phyloP scores from a whole-genome alignment of 1,140 invertebrate species.

The Trachymyrmex septentrionalis region DNA sequence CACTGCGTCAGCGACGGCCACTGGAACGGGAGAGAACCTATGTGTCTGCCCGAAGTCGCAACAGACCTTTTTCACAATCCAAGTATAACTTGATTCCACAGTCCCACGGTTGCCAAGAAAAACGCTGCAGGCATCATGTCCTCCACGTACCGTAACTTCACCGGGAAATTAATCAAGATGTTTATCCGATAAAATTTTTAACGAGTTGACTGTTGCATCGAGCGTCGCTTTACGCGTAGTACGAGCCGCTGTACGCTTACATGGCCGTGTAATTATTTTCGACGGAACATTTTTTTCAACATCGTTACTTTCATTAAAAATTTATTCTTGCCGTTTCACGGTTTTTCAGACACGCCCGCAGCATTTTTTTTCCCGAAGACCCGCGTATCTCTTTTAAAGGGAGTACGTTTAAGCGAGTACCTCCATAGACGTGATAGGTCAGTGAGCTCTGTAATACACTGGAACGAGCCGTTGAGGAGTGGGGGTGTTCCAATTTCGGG shows the following conservation, averaged over 20 bases:
- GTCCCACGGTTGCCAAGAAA: background rate
- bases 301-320: background rate
- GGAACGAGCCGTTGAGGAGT: too few species aligned
- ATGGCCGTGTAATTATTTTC: slow-evolving; percentile 3
- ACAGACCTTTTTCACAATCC: slow-evolving; percentile 74
- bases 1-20: slow-evolving; percentile 85
- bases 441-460: too few species aligned
- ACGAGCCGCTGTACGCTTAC: background rate
- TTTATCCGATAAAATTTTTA: slow-evolving; percentile 53
- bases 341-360: background rate
- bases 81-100: slow-evolving; percentile 61
- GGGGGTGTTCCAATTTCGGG: too few species aligned
- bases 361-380: slow-evolving; percentile 17
- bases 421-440: background rate
- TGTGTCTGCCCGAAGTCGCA: slow-evolving; percentile 81
- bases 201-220: slow-evolving; percentile 12
- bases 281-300: background rate
- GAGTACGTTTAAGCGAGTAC: background rate
- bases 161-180: slow-evolving; percentile 15
- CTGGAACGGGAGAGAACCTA: slow-evolving; percentile 86
- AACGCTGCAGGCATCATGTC: slow-evolving; percentile 29
- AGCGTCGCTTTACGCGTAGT: background rate
- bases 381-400: background rate
- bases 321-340: background rate
- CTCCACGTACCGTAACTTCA: slow-evolving; percentile 6